Evolutionary conservation across 2,888 invertebrate species (phyloP).

Genomic region (Platypus cylindrus): DNA sequence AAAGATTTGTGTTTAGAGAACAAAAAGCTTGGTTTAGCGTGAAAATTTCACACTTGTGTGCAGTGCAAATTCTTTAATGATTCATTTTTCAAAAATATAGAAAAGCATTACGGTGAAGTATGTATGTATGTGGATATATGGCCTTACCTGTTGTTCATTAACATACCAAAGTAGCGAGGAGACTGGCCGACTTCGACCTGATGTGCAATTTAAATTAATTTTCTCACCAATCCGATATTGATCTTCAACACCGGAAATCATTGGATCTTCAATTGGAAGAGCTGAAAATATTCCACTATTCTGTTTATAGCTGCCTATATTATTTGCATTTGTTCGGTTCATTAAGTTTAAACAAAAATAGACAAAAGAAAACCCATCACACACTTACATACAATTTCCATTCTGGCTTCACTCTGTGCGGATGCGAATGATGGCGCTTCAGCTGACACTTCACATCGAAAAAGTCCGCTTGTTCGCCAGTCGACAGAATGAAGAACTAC

Average conservation of each 20-base stretch:
- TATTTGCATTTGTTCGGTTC: neutral
- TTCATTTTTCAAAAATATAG: too few relatives aligned
- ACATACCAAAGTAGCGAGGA: conserved; percentile 67
- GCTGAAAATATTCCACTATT: conserved; percentile 23
- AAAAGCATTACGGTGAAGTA: too few relatives aligned
- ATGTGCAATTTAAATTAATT: conserved; percentile 63
- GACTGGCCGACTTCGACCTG: conserved; percentile 63
- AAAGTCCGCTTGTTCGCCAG: conserved; percentile 57
- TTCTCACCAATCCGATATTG: conserved; percentile 64
- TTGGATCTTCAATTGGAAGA: conserved; percentile 59
- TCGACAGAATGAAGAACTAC: conserved; percentile 54
- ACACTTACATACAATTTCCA: conserved; percentile 71
- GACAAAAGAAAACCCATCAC: neutral
- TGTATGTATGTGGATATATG: too few relatives aligned
- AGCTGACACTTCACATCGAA: conserved; percentile 66
- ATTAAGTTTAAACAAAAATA: neutral
- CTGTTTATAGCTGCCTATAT: neutral
- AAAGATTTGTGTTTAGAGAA: too few relatives aligned
- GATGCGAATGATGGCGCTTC: conserved; percentile 68
- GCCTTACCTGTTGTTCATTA: conserved; percentile 61
- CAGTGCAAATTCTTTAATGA: too few relatives aligned
- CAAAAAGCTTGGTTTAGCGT: too few relatives aligned
- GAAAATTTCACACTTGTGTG: too few relatives aligned
- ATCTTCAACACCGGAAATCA: conserved; percentile 59
- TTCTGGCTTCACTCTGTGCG: conserved; percentile 58